Evolutionary conservation across 1,140 invertebrate species (phyloP), one percentile per base, ranked within the genome.

Genomic region (Apis cerana): DNA sequence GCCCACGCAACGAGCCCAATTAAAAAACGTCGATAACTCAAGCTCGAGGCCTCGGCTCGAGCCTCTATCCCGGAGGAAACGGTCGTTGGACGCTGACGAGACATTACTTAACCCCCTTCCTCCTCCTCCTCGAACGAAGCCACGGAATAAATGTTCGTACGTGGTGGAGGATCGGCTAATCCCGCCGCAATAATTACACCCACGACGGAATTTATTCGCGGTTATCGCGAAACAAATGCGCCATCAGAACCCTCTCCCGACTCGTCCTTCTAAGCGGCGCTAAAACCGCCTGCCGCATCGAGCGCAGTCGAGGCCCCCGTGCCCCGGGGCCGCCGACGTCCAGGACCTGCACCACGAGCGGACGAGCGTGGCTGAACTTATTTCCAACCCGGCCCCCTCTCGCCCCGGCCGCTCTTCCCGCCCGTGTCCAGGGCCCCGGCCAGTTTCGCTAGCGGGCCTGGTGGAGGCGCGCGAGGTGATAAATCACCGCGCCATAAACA

Each of bases 401-500:
- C 27, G 1, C 12, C 19, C 52, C 54, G 48, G 52, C 19, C n/a
- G n/a, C n/a, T n/a, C 43, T 62, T 61, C 19, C 10, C 27, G 27
- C n/a, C 48, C 71, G 33, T 23, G 71, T 74, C 33, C 56, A n/a
- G 65, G 33, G 33, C 33, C 33, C 33, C 58, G 7, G 75, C 17
- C 80, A 54, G 85, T 79, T 80, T 70, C 68, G 76, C 79, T 77
- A 82, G 62, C 75, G 72, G 76, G 75, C 71, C 82, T 64, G 82
- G 68, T 76, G 68, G 64, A 74, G 72, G 61, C 83, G 89, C 90
- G 90, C 86, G 90, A 92, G 91, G 89, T 90, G 92, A 94, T 94
- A 94, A 94, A 94, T 94, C 93, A 94, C 90, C 90, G 85, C 72
- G 90, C 91, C 92, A 91, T 93, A 94, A 94, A 94, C 92, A 94